Base-by-base conservation (phyloP, 1,140 invertebrate species). In the Homalodisca vitripennis region DNA sequence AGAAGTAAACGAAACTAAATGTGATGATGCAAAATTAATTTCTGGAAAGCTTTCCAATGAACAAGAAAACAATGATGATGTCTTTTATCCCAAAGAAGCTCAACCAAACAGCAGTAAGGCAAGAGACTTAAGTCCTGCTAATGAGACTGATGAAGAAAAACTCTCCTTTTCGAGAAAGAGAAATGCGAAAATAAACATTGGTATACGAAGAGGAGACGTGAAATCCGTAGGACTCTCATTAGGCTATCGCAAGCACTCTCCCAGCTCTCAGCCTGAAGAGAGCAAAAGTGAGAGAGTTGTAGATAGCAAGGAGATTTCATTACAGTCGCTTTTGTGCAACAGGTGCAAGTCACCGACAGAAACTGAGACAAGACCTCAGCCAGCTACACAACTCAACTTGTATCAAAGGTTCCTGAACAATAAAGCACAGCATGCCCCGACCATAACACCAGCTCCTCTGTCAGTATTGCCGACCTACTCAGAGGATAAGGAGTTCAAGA, bases 401-500 rank as follows among this genome's bases (percentile, higher is more conserved):
- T 71, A 71, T 47, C 67, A 71, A 55, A 68, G 57, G 67, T 71
- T 70, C 67, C 65, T 70, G 20, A 66, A 67, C 3, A 70, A 67
- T 41, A 64, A 69, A 63, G 27, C 30, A 10, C 34, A 32, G 30
- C 26, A 20, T 22, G 10, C 13, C 17, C 30, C 70, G 62, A 31
- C 20, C 3, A 67, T 30, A n/a, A 27, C 29, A 57, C 24, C 60
- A 3, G 13, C 22, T 55, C 6, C 70, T 3, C 1, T 34, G 3
- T 20, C 27, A 13, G n/a, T 66, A 3, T 69, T 20, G 10, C 29
- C 75, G 80, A 67, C 81, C 85, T 30, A 60, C 30, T 17, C 46
- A 41, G 32, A 66, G 13, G 73, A 75, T 32, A 74, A 75, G 51
- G 72, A 77, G 60, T 75, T 75, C 51, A 73, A 73, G 53, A 57